These are phyloP conservation scores for Chironomus riparius DNA, from an alignment of 2,888 invertebrate genomes.

Conservation along the genomic window DNA sequence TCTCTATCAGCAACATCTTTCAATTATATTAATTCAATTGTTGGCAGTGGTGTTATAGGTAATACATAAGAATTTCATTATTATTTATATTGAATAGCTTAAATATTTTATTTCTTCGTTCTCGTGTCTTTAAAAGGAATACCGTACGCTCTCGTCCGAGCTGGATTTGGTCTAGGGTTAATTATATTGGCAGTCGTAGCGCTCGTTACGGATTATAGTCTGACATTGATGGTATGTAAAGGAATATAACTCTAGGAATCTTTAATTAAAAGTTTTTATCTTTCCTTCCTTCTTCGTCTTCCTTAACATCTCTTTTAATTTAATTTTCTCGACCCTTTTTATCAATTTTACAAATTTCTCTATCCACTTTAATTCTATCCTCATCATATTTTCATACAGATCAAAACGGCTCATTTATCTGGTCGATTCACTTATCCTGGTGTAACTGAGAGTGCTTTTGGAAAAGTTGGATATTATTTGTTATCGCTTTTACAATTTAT, in stretches of 20 bases:
- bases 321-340: not conserved
- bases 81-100: not conserved
- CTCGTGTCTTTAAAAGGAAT: conserved; percentile 44
- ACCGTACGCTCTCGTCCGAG: conserved; percentile 70
- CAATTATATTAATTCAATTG: conserved; percentile 81
- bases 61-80: not conserved
- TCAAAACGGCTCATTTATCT: conserved; percentile 53
- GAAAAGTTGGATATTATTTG: conserved; percentile 65
- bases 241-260: not conserved
- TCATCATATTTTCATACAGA: not conserved
- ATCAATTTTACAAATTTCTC: not conserved
- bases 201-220: conserved; percentile 69
- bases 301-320: not conserved
- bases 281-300: not conserved
- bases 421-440: conserved; percentile 66
- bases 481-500: conserved; percentile 67
- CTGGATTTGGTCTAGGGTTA: conserved; percentile 70
- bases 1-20: conserved; percentile 69
- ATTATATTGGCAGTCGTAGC: conserved; percentile 61
- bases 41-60: conserved; percentile 81
- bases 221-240: conserved; percentile 64
- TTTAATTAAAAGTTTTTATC: conserved; percentile 12
- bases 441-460: conserved; percentile 72
- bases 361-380: not conserved
- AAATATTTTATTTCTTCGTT: not conserved